Evolutionary conservation across 2,113 vertebrate genomes (phyloP).

Genomic region (Lepus timidus): DNA sequence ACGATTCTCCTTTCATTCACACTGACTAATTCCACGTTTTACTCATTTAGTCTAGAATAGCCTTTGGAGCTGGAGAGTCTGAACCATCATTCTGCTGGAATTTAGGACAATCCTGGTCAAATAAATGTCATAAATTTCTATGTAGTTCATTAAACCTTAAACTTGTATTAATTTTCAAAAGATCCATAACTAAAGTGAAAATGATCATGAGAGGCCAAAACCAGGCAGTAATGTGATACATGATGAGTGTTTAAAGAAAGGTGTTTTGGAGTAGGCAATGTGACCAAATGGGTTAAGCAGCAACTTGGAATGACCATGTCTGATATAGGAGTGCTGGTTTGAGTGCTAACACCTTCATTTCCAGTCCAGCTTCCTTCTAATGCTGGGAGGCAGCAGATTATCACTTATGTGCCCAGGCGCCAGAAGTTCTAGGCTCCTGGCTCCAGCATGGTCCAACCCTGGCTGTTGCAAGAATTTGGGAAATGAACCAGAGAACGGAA

Average conservation of each 20-base stretch:
- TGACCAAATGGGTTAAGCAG: too few relatives aligned
- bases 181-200: not conserved
- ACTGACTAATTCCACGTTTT: not conserved
- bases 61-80: not conserved
- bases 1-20: not conserved
- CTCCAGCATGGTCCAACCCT: too few relatives aligned
- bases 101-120: not conserved
- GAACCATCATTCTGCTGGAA: not conserved
- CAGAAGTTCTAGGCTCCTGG: too few relatives aligned
- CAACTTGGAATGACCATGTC: too few relatives aligned
- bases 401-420: too few relatives aligned
- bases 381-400: too few relatives aligned
- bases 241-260: not conserved
- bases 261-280: not conserved
- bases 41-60: not conserved
- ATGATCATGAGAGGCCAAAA: not conserved
- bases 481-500: too few relatives aligned
- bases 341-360: too few relatives aligned
- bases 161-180: slow-evolving; percentile 6
- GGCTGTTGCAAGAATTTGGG: too few relatives aligned
- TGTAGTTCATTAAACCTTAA: not conserved
- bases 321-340: too few relatives aligned
- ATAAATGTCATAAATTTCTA: not conserved
- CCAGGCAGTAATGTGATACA: not conserved
- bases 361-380: too few relatives aligned